Conservation (phyloP, 2,113 vertebrate genomes). For the Dromiciops gliroides region DNA sequence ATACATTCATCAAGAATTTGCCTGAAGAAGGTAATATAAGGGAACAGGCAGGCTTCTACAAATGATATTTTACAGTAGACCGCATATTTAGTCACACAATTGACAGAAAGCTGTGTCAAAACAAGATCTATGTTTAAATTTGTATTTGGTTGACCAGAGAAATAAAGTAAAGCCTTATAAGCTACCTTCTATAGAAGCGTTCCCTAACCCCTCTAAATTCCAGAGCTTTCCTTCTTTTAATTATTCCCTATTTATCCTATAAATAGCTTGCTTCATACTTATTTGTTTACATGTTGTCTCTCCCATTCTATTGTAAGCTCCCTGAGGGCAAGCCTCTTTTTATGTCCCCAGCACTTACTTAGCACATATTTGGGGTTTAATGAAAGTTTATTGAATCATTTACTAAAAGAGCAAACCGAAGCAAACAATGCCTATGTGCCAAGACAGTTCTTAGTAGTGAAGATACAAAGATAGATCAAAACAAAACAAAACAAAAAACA, state of each 20-base stretch:
- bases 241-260: no score
- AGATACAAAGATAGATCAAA: neutral
- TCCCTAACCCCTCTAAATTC: neutral
- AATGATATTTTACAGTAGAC: neutral
- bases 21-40: neutral
- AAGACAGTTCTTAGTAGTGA: neutral
- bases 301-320: neutral
- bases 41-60: neutral
- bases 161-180: neutral
- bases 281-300: neutral
- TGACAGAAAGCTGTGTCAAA: no score
- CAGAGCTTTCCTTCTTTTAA: no score
- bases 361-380: no score
- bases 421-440: neutral
- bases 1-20: neutral
- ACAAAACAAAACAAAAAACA: neutral
- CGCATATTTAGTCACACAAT: no score
- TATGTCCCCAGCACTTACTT: no score
- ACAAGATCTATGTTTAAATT: neutral
- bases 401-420: no score
- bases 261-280: no score
- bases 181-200: neutral
- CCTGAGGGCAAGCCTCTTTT: neutral
- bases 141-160: neutral
- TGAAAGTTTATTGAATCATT: no score